A percentile compares a stretch with the other conserved stretches of the same genome.
Conservation (phyloP, 2,113 vertebrate species). For the Tonatia bakeri region DNA sequence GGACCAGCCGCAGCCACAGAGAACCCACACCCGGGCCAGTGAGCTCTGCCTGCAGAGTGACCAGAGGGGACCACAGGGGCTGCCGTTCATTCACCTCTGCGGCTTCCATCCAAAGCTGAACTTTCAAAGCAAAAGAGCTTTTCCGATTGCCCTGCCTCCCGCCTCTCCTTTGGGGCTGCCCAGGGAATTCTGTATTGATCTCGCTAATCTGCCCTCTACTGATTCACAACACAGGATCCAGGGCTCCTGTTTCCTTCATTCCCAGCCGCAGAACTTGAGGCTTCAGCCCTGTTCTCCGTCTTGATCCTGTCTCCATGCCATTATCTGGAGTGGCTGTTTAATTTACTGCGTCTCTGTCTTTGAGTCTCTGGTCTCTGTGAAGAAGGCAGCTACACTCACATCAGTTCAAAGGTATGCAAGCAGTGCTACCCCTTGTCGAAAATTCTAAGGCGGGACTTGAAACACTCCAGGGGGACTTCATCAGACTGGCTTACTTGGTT, state of each 20-base stretch:
- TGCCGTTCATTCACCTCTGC: constrained; percentile 4
- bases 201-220: neutral
- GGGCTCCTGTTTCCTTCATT: constrained; percentile 28
- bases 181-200: neutral
- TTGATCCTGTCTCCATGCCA: constrained; percentile 13
- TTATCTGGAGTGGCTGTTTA: neutral
- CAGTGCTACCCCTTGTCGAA: neutral
- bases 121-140: neutral
- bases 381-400: neutral
- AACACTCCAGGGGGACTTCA: neutral
- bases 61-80: neutral
- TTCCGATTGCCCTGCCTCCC: neutral
- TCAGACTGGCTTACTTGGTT: neutral
- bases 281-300: neutral
- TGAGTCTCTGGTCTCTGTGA: neutral
- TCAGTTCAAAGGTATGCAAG: neutral
- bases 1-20: neutral
- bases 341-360: neutral
- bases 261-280: neutral
- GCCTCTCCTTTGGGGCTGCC: neutral
- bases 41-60: neutral
- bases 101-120: constrained; percentile 38
- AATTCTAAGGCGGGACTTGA: neutral
- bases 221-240: constrained; percentile 8
- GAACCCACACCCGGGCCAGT: neutral